Evolutionary conservation across 2,888 invertebrate species (phyloP).

Genomic region (Oligia latruncula): DNA sequence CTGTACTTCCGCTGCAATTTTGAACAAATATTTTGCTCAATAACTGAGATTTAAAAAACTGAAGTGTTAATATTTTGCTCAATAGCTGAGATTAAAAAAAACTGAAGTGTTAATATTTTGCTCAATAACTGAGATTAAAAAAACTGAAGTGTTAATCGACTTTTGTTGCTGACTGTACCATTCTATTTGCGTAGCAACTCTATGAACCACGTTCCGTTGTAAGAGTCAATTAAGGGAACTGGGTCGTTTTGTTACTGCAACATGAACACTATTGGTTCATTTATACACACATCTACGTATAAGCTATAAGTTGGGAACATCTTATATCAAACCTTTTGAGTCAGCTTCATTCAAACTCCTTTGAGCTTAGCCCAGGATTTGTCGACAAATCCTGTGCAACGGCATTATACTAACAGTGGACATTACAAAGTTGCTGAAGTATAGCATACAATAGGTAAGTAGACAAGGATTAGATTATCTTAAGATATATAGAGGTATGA

Average conservation of each 20-base stretch:
- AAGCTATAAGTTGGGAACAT: background rate
- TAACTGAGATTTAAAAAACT: too few relatives aligned
- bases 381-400: background rate
- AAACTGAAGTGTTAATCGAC: too few relatives aligned
- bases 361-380: background rate
- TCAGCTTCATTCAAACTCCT: background rate
- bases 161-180: background rate
- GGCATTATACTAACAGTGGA: background rate
- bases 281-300: background rate
- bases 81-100: too few relatives aligned
- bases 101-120: too few relatives aligned
- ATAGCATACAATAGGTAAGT: too few relatives aligned
- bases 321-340: background rate
- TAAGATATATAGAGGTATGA: background rate
- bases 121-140: too few relatives aligned
- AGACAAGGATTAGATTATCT: background rate
- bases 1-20: too few relatives aligned
- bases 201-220: background rate
- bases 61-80: too few relatives aligned
- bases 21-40: too few relatives aligned
- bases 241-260: constrained; percentile 24
- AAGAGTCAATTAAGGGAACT: constrained; percentile 38
- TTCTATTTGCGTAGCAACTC: background rate
- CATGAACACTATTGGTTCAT: background rate
- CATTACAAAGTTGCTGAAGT: background rate